Base-by-base conservation (phyloP, 2,797 vertebrate genomes). In the Hoplostethus mediterraneus region DNA sequence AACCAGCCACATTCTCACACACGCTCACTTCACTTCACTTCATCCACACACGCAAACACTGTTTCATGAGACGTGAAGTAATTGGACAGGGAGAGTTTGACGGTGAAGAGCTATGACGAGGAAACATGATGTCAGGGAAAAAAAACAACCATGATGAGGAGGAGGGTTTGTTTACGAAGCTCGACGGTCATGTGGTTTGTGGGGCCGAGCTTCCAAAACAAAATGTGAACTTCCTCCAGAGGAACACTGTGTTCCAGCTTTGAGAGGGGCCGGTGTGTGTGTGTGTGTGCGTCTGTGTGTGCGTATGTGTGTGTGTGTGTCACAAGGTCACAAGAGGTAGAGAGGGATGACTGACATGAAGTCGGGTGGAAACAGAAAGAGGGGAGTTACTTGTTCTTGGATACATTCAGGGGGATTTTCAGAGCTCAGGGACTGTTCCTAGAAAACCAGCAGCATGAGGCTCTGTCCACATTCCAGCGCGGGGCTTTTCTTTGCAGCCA, bases 241-340 rank as follows among this genome's bases (percentile, higher is more conserved):
- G 56, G 87, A 81, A 92, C 88, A 81, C 61, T 47, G 74, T 92
- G 90, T 93, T 75, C 82, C 73, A 48, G 69, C 51, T 44, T 48
- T 67, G 54, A 40, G 59, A 58, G 71, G 54, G 71, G 45, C 69
- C 60, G 64, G 16, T 73, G 11, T 7, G 40, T 51, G 54, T 63
- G 49, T 84, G 63, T 56, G 61, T 65, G 58, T 74, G 71, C 65
- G 70, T 51, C 56, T 56, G 67, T 59, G 49, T 71, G 52, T 16
- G 33, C 65, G 70, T 51, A 56, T 56, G 67, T 59, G 49, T 71
- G 52, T 16, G 33, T 63, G 42, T 57, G 67, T 67, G 60, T 40
- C 31, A 57, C 5, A 12, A 52, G 48, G 62, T 70, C 77, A 75
- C 67, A 72, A 21, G 63, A 79, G 54, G 33, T 12, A 53, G n/a